Evolutionary conservation across 2,888 invertebrate species (phyloP).

Genomic region (Drosophila lacicola): DNA sequence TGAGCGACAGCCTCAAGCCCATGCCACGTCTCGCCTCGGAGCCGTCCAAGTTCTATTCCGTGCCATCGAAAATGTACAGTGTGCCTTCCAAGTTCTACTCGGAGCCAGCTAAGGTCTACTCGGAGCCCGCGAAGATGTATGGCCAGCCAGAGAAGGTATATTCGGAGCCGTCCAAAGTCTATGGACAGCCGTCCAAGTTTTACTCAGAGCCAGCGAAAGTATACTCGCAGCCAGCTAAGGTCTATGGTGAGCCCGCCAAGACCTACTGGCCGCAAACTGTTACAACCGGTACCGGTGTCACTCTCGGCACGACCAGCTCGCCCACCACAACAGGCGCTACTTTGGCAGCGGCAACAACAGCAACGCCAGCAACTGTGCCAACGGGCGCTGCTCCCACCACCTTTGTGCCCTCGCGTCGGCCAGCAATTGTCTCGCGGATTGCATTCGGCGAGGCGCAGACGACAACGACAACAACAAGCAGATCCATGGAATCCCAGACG

Average conservation of each 20-base stretch:
- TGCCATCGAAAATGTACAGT: slow-evolving; percentile 86
- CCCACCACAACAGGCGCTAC: slow-evolving; percentile 37
- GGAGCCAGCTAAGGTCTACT: slow-evolving; percentile 86
- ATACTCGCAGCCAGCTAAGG: slow-evolving; percentile 87
- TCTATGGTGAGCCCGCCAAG: slow-evolving; percentile 86
- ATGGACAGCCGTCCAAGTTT: slow-evolving; percentile 87
- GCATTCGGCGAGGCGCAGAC: slow-evolving; percentile 82
- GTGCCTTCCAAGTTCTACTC: slow-evolving; percentile 87
- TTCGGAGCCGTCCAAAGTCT: slow-evolving; percentile 86
- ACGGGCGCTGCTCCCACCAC: slow-evolving; percentile 57
- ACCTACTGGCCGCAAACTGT: slow-evolving; percentile 86
- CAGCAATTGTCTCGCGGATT: slow-evolving; percentile 83
- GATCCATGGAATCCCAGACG: slow-evolving; percentile 11
- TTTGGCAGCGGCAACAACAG: slow-evolving; percentile 15
- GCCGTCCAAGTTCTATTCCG: slow-evolving; percentile 86
- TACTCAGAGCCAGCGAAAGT: slow-evolving; percentile 87
- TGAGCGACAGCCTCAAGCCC: slow-evolving; percentile 81
- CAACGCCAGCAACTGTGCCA: slow-evolving; percentile 50
- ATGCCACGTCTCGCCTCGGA: slow-evolving; percentile 50
- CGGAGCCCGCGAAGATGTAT: slow-evolving; percentile 87
- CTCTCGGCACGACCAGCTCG: slow-evolving; percentile 51
- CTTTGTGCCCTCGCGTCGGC: slow-evolving; percentile 75
- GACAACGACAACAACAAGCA: slow-evolving; percentile 48
- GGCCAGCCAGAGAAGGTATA: slow-evolving; percentile 86
- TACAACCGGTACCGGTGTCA: slow-evolving; percentile 43